Percentiles rank a stretch among this genome's conserved stretches.
phyloP scores from a whole-genome alignment of 2,797 vertebrate species.

The Chromis chromis region DNA sequence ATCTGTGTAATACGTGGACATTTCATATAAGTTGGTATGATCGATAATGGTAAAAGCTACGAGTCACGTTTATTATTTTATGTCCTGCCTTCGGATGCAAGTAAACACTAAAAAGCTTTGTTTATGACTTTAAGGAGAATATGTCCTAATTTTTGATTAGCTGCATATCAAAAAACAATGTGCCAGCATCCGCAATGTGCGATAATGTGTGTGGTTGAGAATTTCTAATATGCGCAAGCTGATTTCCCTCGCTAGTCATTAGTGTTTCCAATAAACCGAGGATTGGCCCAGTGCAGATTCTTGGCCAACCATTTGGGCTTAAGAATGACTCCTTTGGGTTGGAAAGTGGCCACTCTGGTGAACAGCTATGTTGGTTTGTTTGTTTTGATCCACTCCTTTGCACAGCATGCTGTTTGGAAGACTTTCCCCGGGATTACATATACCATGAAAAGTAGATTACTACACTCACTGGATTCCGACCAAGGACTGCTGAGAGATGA shows the following conservation, averaged over 20 bases:
- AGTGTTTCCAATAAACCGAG: slow-evolving; percentile 74
- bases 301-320: slow-evolving; percentile 68
- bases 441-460: slow-evolving; percentile 79
- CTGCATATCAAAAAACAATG: slow-evolving; percentile 41
- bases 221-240: slow-evolving; percentile 65
- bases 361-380: slow-evolving; percentile 71
- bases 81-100: slow-evolving; percentile 2
- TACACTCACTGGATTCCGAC: slow-evolving; percentile 68
- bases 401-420: slow-evolving; percentile 67
- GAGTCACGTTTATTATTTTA: neutral
- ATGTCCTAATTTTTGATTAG: slow-evolving; percentile 46
- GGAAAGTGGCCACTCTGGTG: slow-evolving; percentile 68
- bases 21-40: too few species aligned
- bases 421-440: slow-evolving; percentile 74
- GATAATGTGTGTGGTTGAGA: slow-evolving; percentile 39
- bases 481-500: slow-evolving; percentile 64
- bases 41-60: neutral
- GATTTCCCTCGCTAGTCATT: slow-evolving; percentile 76
- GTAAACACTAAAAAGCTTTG: slow-evolving; percentile 10
- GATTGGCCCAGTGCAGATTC: slow-evolving; percentile 69
- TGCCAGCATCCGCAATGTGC: slow-evolving; percentile 34
- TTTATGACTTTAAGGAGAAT: slow-evolving; percentile 25
- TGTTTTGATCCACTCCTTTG: slow-evolving; percentile 76
- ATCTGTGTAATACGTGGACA: too few species aligned
- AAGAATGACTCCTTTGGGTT: slow-evolving; percentile 72